These are phyloP conservation scores for Esox masquinongy DNA, from an alignment of 2,797 vertebrate genomes.

Conservation along the genomic window DNA sequence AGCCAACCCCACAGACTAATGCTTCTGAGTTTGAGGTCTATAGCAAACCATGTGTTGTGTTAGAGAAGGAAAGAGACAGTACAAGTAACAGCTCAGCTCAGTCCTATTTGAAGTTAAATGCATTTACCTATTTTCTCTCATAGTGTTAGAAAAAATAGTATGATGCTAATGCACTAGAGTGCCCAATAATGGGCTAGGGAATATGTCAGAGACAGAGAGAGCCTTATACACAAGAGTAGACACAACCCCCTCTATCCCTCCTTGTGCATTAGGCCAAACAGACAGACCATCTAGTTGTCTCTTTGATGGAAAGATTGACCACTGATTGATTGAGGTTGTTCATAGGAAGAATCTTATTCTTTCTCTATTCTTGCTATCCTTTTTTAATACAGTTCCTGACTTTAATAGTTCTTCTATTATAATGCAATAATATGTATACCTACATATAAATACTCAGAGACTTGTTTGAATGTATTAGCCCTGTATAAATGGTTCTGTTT, in stretches of 20 bases:
- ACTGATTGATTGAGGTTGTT: slow-evolving; percentile 56
- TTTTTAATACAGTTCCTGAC: slow-evolving; percentile 30
- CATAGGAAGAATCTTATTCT: slow-evolving; percentile 37
- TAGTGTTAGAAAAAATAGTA: slow-evolving; percentile 20
- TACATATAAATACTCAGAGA: not conserved
- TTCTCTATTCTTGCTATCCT: slow-evolving; percentile 45
- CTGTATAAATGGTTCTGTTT: slow-evolving; percentile 83
- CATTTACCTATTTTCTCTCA: slow-evolving; percentile 33
- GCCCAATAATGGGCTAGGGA: slow-evolving; percentile 28
- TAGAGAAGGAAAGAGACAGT: no score
- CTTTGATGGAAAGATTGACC: slow-evolving; percentile 55
- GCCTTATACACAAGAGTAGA: slow-evolving; percentile 32
- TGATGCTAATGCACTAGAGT: slow-evolving; percentile 50
- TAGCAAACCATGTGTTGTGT: no score
- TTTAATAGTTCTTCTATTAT: slow-evolving; percentile 49
- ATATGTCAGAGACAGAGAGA: slow-evolving; percentile 15
- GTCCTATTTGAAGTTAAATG: slow-evolving; percentile 45
- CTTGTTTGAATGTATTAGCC: no score
- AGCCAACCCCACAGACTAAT: no score
- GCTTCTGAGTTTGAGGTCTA: no score
- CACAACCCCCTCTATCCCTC: slow-evolving; percentile 35
- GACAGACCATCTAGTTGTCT: slow-evolving; percentile 35
- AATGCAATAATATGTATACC: not conserved
- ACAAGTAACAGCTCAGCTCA: slow-evolving; percentile 6
- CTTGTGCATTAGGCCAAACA: slow-evolving; percentile 34